phyloP scores from a whole-genome alignment of 2,797 vertebrate species.

The Pachyuromys duprasi region DNA sequence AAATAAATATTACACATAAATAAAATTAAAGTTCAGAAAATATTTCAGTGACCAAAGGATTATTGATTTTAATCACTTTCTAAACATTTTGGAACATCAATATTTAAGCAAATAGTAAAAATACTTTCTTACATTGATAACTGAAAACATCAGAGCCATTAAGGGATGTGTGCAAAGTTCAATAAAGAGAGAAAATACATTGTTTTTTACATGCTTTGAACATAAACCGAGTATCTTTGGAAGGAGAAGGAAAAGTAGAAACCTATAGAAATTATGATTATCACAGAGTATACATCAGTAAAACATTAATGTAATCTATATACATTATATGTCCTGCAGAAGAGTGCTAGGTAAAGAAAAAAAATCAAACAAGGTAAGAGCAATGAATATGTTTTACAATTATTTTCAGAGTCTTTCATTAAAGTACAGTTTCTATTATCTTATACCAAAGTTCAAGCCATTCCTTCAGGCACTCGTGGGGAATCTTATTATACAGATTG shows the following conservation, averaged over 20 bases:
- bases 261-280: conserved; percentile 30
- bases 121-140: conserved; percentile 45
- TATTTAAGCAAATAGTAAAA: conserved; percentile 65
- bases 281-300: not conserved
- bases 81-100: conserved; percentile 54
- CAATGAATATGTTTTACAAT: not conserved
- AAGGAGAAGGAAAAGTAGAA: not conserved
- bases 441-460: not conserved
- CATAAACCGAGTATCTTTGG: not conserved
- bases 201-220: conserved; percentile 9
- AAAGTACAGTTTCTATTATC: not conserved
- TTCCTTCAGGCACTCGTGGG: not conserved
- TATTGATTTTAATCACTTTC: conserved; percentile 50
- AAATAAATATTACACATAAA: not conserved
- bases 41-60: conserved; percentile 15
- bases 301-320: conserved; percentile 31
- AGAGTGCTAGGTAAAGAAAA: not conserved
- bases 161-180: conserved; percentile 49
- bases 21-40: conserved; percentile 55
- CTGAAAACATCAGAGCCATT: conserved; percentile 30
- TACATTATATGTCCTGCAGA: conserved; percentile 7
- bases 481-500: not conserved
- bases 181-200: conserved; percentile 49
- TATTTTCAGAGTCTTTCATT: not conserved
- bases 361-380: not conserved